Percentiles rank a stretch among this genome's conserved stretches.
Evolutionary conservation across 92 coral and sea anemone genomes (phyloP).

Genomic region (Parazoanthus darwini): DNA sequence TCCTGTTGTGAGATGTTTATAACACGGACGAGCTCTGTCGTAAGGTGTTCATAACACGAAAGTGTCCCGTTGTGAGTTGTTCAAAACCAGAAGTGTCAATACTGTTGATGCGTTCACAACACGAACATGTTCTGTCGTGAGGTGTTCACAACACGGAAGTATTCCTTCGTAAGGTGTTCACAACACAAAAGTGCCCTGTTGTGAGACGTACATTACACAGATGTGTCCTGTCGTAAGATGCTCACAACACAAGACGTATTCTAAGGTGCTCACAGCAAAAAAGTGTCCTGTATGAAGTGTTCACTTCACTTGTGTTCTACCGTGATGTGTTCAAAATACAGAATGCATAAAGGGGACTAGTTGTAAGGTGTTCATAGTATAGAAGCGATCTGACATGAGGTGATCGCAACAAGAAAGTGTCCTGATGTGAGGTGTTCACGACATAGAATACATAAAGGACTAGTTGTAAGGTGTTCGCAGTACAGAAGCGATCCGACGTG

Average conservation of each 20-base stretch:
- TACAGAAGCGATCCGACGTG: neutral
- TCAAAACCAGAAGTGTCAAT: too few species aligned
- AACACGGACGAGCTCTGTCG: too few species aligned
- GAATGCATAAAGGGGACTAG: neutral
- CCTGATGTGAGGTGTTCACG: neutral
- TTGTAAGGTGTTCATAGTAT: too few species aligned
- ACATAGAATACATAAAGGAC: neutral
- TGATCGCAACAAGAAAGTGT: neutral
- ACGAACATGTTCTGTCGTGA: too few species aligned
- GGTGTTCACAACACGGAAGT: neutral
- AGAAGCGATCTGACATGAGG: neutral
- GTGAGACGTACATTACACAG: neutral
- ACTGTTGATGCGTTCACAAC: too few species aligned
- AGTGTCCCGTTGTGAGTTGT: neutral
- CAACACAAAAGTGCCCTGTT: neutral
- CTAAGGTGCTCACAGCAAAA: too few species aligned
- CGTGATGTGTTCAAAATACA: neutral
- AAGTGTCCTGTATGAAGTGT: too few species aligned
- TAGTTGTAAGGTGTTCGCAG: neutral
- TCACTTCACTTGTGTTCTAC: too few species aligned
- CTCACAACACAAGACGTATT: too few species aligned
- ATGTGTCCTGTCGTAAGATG: neutral
- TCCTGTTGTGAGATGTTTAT: too few species aligned
- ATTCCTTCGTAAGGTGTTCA: too few species aligned
- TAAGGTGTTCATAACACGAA: neutral